Evolutionary conservation across 2,888 invertebrate genomes (phyloP), one percentile per base, ranked within the genome.

Genomic region (Platycnemis pennipes): DNA sequence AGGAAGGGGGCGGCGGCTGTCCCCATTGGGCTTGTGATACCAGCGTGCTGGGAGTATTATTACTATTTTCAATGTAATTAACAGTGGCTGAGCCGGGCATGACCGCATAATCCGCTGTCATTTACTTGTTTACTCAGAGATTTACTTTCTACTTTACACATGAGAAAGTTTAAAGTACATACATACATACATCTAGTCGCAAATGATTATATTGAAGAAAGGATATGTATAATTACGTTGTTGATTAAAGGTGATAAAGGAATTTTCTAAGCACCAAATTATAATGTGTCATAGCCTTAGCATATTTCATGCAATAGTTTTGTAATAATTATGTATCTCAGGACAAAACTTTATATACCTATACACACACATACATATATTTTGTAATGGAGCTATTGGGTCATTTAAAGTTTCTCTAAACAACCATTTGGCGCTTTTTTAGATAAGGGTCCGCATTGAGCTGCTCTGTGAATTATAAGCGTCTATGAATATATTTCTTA

Each of bases 251-350:
- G 91, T 91, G 91, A 91, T 91, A 91, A 46, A 7, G 44, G 69
- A 69, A 44, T 91, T 91, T 91, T 91, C 63, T 69, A 91, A 69
- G 91, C 91, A 91, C 91, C 63, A 56, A 77, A 89, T 42, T 89
- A 89, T 56, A 19, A 91, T 69, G 91, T 69, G 91, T 26, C 91
- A 69, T 91, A 91, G 91, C 69, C 63, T 77, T 91, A 91, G 91
- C 63, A 16, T 91, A 91, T 37, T 91, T 56, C 44, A 91, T 91
- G 44, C 63, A 91, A 91, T 91, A 91, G 91, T 91, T 91, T 91
- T 91, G 44, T 91, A 91, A 91, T 91, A 56, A 91, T 69, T 91
- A 91, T 91, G 91, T 91, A 91, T 91, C 91, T 91, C 91, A 91
- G 91, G 91, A 91, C 91, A 37, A 91, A 91, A 91, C 63, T 91